These are phyloP conservation scores for Tadarida brasiliensis DNA, from an alignment of 2,797 vertebrate species.

Conservation along the genomic window DNA sequence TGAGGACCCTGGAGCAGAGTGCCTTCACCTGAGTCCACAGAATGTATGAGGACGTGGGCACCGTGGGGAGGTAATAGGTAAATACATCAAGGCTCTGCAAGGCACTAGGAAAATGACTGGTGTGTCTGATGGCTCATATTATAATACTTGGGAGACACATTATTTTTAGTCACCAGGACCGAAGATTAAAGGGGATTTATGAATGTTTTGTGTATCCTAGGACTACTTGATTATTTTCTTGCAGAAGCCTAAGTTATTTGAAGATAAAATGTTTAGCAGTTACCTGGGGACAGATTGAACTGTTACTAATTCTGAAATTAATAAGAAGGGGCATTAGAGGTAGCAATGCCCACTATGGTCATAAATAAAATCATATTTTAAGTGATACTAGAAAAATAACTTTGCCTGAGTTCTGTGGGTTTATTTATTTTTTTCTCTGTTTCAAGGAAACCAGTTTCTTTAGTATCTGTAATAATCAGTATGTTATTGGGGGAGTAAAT, in stretches of 20 bases:
- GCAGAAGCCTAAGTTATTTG: slow-evolving; percentile 24
- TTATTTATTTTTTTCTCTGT: background rate
- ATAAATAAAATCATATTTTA: slow-evolving; percentile 21
- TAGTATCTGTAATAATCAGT: background rate
- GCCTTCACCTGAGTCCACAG: background rate
- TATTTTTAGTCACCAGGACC: background rate
- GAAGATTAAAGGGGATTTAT: slow-evolving; percentile 28
- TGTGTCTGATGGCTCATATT: background rate
- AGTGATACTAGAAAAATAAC: background rate
- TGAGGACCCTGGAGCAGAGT: background rate
- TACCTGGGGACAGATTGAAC: background rate
- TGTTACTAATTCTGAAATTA: slow-evolving; percentile 15
- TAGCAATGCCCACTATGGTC: background rate
- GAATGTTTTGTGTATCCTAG: background rate
- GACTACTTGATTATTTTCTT: slow-evolving; percentile 2
- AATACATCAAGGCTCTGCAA: background rate
- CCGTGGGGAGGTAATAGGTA: background rate
- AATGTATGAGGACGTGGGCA: background rate
- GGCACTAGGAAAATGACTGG: background rate
- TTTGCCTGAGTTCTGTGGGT: background rate
- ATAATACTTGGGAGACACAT: background rate
- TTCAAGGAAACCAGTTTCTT: background rate
- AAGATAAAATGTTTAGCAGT: slow-evolving; percentile 38
- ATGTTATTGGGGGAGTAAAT: background rate
- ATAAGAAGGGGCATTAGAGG: background rate